A percentile compares a stretch with the other conserved stretches of the same genome.
phyloP scores from a whole-genome alignment of 2,797 vertebrate species.

The Pipistrellus nathusii region DNA sequence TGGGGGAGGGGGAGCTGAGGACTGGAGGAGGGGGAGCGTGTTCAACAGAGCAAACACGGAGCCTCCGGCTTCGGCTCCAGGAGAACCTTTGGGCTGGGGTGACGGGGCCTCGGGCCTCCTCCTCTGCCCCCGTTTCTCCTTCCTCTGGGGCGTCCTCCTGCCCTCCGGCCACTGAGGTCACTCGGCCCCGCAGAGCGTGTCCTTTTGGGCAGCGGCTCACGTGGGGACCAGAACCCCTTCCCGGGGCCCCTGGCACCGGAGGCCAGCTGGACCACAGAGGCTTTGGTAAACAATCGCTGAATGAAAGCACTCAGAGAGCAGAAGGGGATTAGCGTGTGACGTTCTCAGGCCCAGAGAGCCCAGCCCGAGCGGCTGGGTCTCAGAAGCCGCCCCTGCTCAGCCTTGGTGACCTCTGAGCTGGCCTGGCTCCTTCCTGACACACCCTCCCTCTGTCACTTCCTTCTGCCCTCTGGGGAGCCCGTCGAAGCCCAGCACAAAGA shows the following conservation, averaged over 20 bases:
- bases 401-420: conserved; percentile 59
- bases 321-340: conserved; percentile 62
- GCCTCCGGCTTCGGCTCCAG: too few relatives aligned
- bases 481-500: background rate
- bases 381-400: conserved; percentile 16
- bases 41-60: background rate
- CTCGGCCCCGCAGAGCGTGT: background rate
- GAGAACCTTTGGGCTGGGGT: background rate
- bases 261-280: conserved; percentile 70
- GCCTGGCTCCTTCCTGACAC: background rate
- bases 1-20: accelerated
- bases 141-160: background rate
- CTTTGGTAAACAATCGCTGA: conserved; percentile 71
- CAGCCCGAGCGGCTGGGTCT: background rate
- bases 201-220: background rate
- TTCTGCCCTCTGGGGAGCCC: background rate
- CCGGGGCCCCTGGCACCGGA: conserved; percentile 24
- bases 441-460: too few relatives aligned
- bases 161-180: background rate
- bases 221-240: background rate
- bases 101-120: background rate
- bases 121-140: background rate
- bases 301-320: conserved; percentile 67
- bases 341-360: conserved; percentile 69
- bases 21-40: accelerated